Conservation (phyloP, 1,140 invertebrate genomes). For the Gryllus bimaculatus region DNA sequence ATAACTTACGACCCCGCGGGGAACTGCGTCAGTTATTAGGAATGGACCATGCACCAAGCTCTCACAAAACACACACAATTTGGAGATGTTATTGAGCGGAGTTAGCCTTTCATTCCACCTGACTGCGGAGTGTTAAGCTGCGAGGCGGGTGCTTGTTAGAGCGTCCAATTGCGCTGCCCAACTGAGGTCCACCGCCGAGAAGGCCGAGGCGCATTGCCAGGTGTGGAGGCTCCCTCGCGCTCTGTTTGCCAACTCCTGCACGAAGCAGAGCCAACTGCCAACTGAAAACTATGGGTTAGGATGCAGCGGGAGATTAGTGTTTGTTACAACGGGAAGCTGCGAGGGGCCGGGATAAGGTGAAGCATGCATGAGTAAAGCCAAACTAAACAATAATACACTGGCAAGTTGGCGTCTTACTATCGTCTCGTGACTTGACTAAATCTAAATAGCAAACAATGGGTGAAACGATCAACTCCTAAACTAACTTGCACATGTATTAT, state of each 20-base stretch:
- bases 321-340: background rate
- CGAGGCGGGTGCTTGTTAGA: no score
- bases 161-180: no score
- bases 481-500: conserved; percentile 5
- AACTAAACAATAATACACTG: conserved; percentile 1
- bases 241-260: background rate
- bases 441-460: background rate
- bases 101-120: no score
- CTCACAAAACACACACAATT: no score
- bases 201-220: no score
- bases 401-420: background rate
- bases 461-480: background rate
- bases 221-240: no score
- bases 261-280: background rate
- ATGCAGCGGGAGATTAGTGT: background rate
- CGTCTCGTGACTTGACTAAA: background rate
- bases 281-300: background rate
- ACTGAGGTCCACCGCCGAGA: no score
- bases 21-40: no score
- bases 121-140: no score
- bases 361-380: background rate
- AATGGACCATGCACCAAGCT: no score
- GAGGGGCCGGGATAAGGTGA: background rate
- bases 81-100: no score
- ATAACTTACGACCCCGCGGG: no score